Conservation (phyloP, 2,888 invertebrate species). For the Tromatobia lineatoria region DNA sequence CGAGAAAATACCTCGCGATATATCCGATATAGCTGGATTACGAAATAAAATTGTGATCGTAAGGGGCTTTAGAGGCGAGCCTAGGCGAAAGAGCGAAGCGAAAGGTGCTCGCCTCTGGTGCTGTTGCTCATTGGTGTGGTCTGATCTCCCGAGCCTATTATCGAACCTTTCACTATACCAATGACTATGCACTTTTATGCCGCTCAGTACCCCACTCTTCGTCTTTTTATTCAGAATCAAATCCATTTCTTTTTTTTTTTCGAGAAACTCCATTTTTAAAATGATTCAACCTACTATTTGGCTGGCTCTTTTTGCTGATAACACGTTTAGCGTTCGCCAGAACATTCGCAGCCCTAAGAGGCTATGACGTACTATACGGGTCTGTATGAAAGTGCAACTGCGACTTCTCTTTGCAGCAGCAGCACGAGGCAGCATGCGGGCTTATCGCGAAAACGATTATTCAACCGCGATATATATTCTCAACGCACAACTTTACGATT, state of each 20-base stretch:
- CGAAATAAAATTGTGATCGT: conserved; percentile 66
- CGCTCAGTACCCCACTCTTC: conserved; percentile 23
- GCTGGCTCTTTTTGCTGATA: not conserved
- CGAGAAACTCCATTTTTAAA: not conserved
- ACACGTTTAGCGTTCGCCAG: not conserved
- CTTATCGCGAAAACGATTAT: conserved; percentile 49
- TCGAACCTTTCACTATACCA: conserved; percentile 57
- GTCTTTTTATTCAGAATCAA: not conserved
- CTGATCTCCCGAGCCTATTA: conserved; percentile 53
- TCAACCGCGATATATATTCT: conserved; percentile 32
- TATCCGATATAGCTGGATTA: conserved; percentile 36
- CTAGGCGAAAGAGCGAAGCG: conserved; percentile 59
- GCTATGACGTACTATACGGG: not conserved
- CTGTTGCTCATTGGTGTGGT: conserved; percentile 53
- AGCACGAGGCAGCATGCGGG: not conserved
- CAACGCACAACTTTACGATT: conserved; percentile 18
- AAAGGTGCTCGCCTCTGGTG: conserved; percentile 52
- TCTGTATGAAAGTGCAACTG: conserved; percentile 4
- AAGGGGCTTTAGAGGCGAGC: conserved; percentile 30
- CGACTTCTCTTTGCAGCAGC: not conserved
- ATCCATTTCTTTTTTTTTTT: not conserved
- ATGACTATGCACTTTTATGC: conserved; percentile 33
- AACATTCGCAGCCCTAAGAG: not conserved
- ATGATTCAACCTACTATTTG: not conserved
- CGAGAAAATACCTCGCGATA: conserved; percentile 59